phyloP scores from a whole-genome alignment of 64 coral and sea anemone genomes.

The Stylophora pistillata region DNA sequence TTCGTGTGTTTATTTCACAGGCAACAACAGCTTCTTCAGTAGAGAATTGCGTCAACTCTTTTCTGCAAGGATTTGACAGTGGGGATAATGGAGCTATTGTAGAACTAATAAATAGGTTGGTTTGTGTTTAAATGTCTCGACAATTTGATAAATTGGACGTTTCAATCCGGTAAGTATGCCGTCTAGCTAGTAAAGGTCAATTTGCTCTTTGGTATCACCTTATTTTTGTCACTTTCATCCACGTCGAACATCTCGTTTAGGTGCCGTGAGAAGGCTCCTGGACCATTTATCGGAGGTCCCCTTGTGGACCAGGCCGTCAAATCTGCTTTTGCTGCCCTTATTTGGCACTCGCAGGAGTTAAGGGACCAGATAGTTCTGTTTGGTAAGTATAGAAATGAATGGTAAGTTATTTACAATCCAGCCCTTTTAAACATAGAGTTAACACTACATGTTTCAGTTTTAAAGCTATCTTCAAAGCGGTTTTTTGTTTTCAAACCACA shows the following conservation, averaged over 20 bases:
- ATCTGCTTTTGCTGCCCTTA: slow-evolving; percentile 86
- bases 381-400: slow-evolving; percentile 74
- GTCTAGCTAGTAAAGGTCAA: background rate
- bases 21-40: slow-evolving; percentile 75
- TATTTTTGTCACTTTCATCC: background rate
- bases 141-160: background rate
- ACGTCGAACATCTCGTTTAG: slow-evolving; percentile 9
- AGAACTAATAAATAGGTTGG: slow-evolving; percentile 66
- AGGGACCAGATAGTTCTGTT: slow-evolving; percentile 89
- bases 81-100: slow-evolving; percentile 16
- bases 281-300: slow-evolving; percentile 82
- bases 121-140: background rate
- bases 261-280: slow-evolving; percentile 65
- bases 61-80: slow-evolving; percentile 53
- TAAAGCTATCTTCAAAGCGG: background rate
- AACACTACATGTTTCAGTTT: background rate
- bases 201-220: too few relatives aligned
- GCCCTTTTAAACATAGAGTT: too few relatives aligned
- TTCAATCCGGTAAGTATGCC: too few relatives aligned
- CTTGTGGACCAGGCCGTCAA: slow-evolving; percentile 85
- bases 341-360: slow-evolving; percentile 97
- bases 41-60: slow-evolving; percentile 71
- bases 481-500: too few relatives aligned
- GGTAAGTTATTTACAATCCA: too few relatives aligned
- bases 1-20: slow-evolving; percentile 4